These are phyloP conservation scores for Leistus spinibarbis DNA, from an alignment of 2,888 invertebrate genomes.

Conservation along the genomic window DNA sequence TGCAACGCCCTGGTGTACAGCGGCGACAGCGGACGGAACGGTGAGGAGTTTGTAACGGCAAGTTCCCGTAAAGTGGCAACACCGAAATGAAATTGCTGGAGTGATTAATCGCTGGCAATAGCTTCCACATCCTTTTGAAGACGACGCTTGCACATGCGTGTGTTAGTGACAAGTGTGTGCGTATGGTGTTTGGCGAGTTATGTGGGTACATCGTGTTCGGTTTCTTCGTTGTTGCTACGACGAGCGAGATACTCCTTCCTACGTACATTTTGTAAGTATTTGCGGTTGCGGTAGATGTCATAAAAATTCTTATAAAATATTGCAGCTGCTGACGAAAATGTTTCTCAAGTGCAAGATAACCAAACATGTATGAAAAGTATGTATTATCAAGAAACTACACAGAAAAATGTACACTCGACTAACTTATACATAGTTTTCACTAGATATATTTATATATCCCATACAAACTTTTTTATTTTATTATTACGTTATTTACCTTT, in stretches of 20 bases:
- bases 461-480: no score
- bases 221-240: not conserved
- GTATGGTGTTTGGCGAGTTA: not conserved
- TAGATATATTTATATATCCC: no score
- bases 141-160: constrained; percentile 49
- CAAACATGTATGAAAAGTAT: no score
- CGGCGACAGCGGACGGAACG: not conserved
- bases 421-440: no score
- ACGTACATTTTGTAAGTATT: not conserved
- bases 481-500: no score
- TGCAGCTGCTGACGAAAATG: not conserved
- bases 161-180: not conserved
- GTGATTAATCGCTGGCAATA: constrained; percentile 56
- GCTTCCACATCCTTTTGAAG: constrained; percentile 49
- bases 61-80: constrained; percentile 44
- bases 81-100: constrained; percentile 53
- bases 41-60: constrained; percentile 4
- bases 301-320: not conserved
- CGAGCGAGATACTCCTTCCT: not conserved
- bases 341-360: not conserved
- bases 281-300: not conserved
- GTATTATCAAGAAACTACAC: no score
- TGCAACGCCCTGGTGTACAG: not conserved
- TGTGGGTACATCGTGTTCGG: not conserved
- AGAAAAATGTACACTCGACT: no score